Base-by-base conservation (phyloP, 1,140 invertebrate genomes). In the Chymomyza costata region DNA sequence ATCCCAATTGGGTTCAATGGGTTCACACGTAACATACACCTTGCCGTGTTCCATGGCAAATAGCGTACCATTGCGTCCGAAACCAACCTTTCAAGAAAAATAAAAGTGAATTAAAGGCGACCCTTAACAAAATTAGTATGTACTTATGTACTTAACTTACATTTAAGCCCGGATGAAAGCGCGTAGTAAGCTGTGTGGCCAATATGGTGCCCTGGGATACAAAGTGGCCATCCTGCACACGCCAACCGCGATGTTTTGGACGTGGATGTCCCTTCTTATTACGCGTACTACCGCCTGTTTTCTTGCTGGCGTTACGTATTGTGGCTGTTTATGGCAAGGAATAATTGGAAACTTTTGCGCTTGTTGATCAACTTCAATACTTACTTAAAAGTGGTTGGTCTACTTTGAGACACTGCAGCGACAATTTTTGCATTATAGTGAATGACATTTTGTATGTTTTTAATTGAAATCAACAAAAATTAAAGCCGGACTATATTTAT, bases 81-180 rank as follows among this genome's bases (percentile, higher is more conserved):
- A 89, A 2, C 93, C 92, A 67, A 94, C 93, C 93, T 95, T n/a
- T n/a, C n/a, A 35, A 43, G 18, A 40, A 58, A 39, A 0, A 10
- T 10, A 1, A 13, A 0, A 17, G 8, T 13, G 1, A 11, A n/a
- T 18, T 45, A 1, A 13, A 0, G 13, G 8, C 13, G 1, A 11
- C 6, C 14, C 39, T 10, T 11, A 11, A 25, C 2, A 7, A n/a
- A n/a, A 15, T 17, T 47, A n/a, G n/a, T n/a, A n/a, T n/a, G 11
- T 43, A 28, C 16, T 45, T 6, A 3, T 6, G 18, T 0, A 11
- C 0, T 15, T 1, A 11, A 82, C 84, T 88, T 87, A 94, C 93
- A 88, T 94, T 91, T 50, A 94, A 84, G 2, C 93, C 93, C n/a
- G 93, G 93, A 87, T 94, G 93, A 81, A 92, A 94, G 52, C 92